Base-by-base conservation (phyloP, 2,888 invertebrate genomes). In the Diaperis boleti region DNA sequence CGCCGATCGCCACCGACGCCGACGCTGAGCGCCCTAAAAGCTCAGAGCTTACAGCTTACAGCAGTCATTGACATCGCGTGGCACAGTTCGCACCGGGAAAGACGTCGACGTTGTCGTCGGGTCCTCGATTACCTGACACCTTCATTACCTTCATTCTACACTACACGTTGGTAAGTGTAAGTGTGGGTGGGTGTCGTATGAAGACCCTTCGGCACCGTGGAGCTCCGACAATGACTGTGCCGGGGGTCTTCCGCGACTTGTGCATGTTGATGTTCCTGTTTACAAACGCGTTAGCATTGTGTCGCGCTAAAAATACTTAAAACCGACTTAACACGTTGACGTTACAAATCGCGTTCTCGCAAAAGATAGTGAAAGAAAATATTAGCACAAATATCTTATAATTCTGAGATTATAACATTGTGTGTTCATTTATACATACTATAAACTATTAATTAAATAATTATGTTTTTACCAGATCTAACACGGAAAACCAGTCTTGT, bases 1-100 rank as follows among this genome's bases (percentile, higher is more conserved):
- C 65, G 66, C 52, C 63, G 66, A 63, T 60, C 64, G 62, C 65
- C 57, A 45, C 62, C 64, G 64, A 64, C 62, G 66, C 59, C 54
- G 47, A 49, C 59, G 56, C 41, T 52, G n/a, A n/a, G n/a, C 47
- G 35, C 47, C 45, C 29, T n/a, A 37, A 39, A 54, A 31, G 60
- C 62, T 49, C 54, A 13, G 18, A 22, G 18, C 18, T 49, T 45
- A 31, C 10, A 31, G 56, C 13, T 45, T 47, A 13, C 54, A 57
- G 33, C 42, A 47, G 61, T 57, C 55, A 41, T 17, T 35, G 44
- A 35, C 18, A 45, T 10, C 56, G 56, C 45, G 54, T 56, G 17
- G 39, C 31, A 56, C 31, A 18, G 15, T 20, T 4, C 41, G 39
- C 10, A 41, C 10, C 6, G 6, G 37, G 22, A 6, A 11, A 7